phyloP scores from a whole-genome alignment of 2,888 invertebrate species.

The Dryomyza anilis region DNA sequence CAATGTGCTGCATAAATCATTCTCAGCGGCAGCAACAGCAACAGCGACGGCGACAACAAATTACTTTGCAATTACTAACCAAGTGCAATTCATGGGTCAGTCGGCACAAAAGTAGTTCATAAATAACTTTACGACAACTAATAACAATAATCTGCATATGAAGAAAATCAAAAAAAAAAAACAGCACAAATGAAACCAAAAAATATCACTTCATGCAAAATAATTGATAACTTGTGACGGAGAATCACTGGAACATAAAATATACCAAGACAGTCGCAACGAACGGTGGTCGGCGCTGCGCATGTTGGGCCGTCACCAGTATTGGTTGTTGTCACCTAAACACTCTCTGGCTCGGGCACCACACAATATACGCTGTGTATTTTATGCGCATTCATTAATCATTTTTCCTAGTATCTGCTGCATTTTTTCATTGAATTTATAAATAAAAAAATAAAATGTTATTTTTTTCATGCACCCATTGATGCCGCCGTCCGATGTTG shows the following conservation, averaged over 20 bases:
- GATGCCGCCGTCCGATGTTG: neutral
- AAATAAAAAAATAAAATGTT: no score
- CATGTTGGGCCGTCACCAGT: no score
- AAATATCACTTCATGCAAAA: no score
- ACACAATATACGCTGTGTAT: conserved; percentile 16
- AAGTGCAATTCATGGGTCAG: conserved; percentile 17
- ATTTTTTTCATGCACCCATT: conserved; percentile 6
- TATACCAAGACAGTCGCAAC: neutral
- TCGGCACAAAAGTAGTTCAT: conserved; percentile 20
- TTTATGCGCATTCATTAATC: neutral
- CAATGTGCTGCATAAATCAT: conserved; percentile 55
- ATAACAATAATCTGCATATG: conserved; percentile 36
- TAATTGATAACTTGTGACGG: conserved; percentile 40
- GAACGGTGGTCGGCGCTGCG: no score
- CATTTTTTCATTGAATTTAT: no score
- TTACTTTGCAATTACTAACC: neutral
- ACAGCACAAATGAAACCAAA: conserved; percentile 1
- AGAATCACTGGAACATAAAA: neutral
- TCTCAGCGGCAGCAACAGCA: conserved; percentile 31
- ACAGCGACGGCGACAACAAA: neutral
- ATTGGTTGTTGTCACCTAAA: no score
- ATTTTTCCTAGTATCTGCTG: neutral
- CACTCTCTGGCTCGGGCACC: conserved; percentile 26
- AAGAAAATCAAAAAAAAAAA: conserved; percentile 13
- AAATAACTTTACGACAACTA: neutral